Evolutionary conservation across 2,113 vertebrate species (phyloP).

Genomic region (Dendropsophus ebraccatus): DNA sequence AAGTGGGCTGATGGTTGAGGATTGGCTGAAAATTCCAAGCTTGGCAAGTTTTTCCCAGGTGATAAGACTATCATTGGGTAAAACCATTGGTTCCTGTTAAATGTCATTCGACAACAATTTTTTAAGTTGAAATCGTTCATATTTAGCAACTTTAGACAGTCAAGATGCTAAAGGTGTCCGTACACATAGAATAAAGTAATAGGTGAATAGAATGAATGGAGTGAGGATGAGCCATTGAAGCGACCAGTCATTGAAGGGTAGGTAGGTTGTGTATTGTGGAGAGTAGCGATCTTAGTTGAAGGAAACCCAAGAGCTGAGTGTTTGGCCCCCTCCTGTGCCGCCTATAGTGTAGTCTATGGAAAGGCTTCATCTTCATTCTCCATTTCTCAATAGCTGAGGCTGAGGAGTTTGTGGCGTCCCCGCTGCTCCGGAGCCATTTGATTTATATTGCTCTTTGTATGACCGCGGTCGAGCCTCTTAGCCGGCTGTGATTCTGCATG

Average conservation of each 20-base stretch:
- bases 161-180: too few relatives aligned
- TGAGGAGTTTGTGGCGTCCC: background rate
- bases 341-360: background rate
- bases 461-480: conserved; percentile 34
- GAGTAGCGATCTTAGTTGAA: too few relatives aligned
- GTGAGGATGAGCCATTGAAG: background rate
- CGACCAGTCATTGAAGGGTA: background rate
- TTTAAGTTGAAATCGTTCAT: too few relatives aligned
- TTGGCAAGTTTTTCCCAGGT: too few relatives aligned
- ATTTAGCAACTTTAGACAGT: too few relatives aligned
- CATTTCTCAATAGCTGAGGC: background rate
- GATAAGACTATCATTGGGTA: too few relatives aligned
- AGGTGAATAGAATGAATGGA: background rate
- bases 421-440: background rate
- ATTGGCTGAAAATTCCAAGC: too few relatives aligned
- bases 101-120: too few relatives aligned
- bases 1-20: too few relatives aligned
- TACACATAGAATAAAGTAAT: too few relatives aligned
- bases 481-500: conserved; percentile 1
- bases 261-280: background rate
- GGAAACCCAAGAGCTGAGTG: too few relatives aligned
- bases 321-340: background rate
- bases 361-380: background rate
- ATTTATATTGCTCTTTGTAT: conserved; percentile 16
- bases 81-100: too few relatives aligned